These are phyloP conservation scores for Meriones psammophilus DNA, from an alignment of 2,797 vertebrate genomes.

Conservation along the genomic window DNA sequence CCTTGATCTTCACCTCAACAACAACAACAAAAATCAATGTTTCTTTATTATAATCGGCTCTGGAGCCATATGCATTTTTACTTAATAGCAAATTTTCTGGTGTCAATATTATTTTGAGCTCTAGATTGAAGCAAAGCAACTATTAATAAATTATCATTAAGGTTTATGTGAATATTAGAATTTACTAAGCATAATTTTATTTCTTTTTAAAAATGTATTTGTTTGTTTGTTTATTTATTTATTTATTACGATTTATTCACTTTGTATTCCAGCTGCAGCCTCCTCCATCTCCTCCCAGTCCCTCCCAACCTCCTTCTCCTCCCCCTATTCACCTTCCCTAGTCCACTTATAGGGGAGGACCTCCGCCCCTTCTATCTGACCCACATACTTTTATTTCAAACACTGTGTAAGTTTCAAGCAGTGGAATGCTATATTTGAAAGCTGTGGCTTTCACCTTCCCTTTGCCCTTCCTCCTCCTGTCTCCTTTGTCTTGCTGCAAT, in stretches of 20 bases:
- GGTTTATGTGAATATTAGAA: constrained; percentile 13
- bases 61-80: constrained; percentile 35
- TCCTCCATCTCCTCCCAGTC: no score
- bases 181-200: constrained; percentile 28
- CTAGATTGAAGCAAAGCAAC: constrained; percentile 12
- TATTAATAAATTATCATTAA: constrained; percentile 58
- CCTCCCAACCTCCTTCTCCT: no score
- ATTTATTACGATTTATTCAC: no score
- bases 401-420: background rate
- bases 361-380: no score
- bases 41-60: constrained; percentile 69
- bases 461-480: constrained; percentile 41
- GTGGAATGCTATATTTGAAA: constrained; percentile 15
- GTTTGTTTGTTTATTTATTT: no score
- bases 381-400: no score
- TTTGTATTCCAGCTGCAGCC: no score
- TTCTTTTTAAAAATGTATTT: background rate
- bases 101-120: constrained; percentile 64
- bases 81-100: constrained; percentile 60
- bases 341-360: no score
- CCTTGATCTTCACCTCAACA: constrained; percentile 69
- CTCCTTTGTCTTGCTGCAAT: constrained; percentile 29
- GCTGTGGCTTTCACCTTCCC: background rate
- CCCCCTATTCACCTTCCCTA: no score
- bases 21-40: constrained; percentile 54